Percentiles rank a stretch among this genome's conserved stretches.
Evolutionary conservation across 2,888 invertebrate species (phyloP).

Genomic region (Colostygia pectinataria): DNA sequence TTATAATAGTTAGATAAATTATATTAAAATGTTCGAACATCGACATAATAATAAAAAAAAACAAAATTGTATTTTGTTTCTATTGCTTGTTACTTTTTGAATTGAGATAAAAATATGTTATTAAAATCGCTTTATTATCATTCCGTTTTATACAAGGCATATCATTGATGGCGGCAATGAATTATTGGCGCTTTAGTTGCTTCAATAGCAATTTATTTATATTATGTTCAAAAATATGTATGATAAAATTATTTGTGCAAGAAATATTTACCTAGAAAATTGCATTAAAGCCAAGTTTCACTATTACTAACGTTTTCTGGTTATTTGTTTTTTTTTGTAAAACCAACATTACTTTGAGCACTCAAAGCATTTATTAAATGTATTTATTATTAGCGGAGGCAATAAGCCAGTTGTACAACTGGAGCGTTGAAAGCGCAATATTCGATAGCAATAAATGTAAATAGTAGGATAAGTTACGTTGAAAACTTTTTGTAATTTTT

Average conservation of each 20-base stretch:
- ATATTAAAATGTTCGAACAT: conserved; percentile 35
- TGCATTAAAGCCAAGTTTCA: no score
- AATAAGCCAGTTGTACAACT: conserved; percentile 68
- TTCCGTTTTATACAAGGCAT: conserved; percentile 70
- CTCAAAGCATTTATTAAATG: conserved; percentile 43
- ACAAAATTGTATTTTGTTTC: conserved; percentile 30
- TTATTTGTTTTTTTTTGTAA: no score
- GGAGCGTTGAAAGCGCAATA: conserved; percentile 77
- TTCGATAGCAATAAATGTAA: conserved; percentile 81
- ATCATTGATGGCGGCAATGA: conserved; percentile 62
- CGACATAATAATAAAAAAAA: conserved; percentile 36
- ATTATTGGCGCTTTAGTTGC: conserved; percentile 58
- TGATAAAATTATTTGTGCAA: not conserved
- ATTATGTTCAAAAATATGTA: conserved; percentile 54
- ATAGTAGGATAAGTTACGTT: conserved; percentile 80
- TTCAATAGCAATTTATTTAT: conserved; percentile 48
- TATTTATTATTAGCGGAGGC: conserved; percentile 66
- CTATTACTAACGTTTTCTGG: no score
- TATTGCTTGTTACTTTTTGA: conserved; percentile 56
- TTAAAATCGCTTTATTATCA: conserved; percentile 60
- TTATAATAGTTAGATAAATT: conserved; percentile 42
- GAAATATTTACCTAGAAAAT: no score
- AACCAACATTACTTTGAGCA: conserved; percentile 36
- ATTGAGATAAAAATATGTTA: conserved; percentile 36
- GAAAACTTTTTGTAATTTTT: conserved; percentile 75